Evolutionary conservation across 1,140 invertebrate genomes (phyloP).

Genomic region (Aphelenchoides fujianensis): DNA sequence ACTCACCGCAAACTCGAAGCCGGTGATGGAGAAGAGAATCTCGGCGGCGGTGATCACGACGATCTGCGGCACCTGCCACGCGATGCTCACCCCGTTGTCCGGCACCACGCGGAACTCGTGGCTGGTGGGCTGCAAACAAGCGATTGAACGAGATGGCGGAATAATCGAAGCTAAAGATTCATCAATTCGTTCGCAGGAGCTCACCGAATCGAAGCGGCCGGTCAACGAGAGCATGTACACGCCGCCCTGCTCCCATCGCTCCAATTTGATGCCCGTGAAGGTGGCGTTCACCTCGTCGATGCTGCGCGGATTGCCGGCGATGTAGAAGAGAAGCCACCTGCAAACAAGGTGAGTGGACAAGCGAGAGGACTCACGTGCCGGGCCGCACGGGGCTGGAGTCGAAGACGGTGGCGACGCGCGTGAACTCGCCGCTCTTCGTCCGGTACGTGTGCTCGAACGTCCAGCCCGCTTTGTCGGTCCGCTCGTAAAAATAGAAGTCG

Average conservation of each 20-base stretch:
- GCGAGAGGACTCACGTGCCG: constrained; percentile 35
- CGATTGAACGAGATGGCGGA: no score
- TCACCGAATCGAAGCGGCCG: constrained; percentile 27
- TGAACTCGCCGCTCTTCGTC: not conserved
- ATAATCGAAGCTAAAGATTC: not conserved
- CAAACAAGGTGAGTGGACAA: not conserved
- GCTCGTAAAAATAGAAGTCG: constrained; percentile 52
- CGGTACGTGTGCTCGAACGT: constrained; percentile 11
- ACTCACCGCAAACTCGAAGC: constrained; percentile 15
- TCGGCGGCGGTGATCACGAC: constrained; percentile 58
- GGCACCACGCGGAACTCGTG: constrained; percentile 70
- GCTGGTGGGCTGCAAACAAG: no score
- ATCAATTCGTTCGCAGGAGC: no score
- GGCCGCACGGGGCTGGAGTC: constrained; percentile 35
- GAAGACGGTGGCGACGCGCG: constrained; percentile 22
- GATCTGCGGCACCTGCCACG: constrained; percentile 61
- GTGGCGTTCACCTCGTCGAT: not conserved
- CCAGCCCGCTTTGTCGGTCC: constrained; percentile 24
- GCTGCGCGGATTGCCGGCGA: not conserved
- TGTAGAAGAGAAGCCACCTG: not conserved
- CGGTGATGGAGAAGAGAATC: constrained; percentile 61
- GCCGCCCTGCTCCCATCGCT: constrained; percentile 7
- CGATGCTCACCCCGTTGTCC: constrained; percentile 49
- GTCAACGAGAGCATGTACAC: not conserved
- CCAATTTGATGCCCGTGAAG: constrained; percentile 40